Evolutionary conservation across 2,888 invertebrate species (phyloP).

Genomic region (Augochlorella aurata): DNA sequence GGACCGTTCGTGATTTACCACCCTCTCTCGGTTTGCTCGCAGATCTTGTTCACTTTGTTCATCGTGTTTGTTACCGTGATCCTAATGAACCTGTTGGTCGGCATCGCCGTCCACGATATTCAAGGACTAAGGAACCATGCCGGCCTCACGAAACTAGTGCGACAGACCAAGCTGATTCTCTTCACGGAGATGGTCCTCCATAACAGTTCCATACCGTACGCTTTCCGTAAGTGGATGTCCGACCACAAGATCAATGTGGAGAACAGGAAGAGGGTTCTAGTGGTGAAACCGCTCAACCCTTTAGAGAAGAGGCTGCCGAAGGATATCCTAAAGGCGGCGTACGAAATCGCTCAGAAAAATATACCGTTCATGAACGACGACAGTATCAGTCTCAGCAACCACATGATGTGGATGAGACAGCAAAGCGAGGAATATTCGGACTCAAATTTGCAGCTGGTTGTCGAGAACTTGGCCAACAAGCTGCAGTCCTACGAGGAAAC

Average conservation of each 20-base stretch:
- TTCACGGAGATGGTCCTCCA: conserved; percentile 82
- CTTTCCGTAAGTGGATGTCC: conserved; percentile 79
- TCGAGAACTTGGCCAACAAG: conserved; percentile 71
- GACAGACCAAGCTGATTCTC: conserved; percentile 82
- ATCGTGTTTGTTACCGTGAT: conserved; percentile 81
- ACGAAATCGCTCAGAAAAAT: conserved; percentile 81
- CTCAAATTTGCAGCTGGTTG: conserved; percentile 60
- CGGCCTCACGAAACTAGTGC: conserved; percentile 82
- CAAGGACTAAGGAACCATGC: conserved; percentile 82
- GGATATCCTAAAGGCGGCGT: conserved; percentile 81
- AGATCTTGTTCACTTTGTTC: conserved; percentile 79
- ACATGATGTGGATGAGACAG: conserved; percentile 69
- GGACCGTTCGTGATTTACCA: conserved; percentile 77
- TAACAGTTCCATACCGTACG: conserved; percentile 80
- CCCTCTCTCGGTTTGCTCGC: conserved; percentile 78
- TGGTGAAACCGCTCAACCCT: conserved; percentile 82
- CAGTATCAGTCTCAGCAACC: conserved; percentile 62
- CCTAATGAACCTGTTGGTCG: conserved; percentile 80
- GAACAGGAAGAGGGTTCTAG: conserved; percentile 80
- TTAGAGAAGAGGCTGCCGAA: conserved; percentile 82
- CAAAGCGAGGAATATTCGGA: conserved; percentile 68
- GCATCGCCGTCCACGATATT: conserved; percentile 81
- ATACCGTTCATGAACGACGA: conserved; percentile 71
- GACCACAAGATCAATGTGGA: conserved; percentile 80
- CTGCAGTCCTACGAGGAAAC: conserved; percentile 74